These are phyloP conservation scores for Campopleginae sp. DNA, from an alignment of 2,888 invertebrate species.

Conservation along the genomic window DNA sequence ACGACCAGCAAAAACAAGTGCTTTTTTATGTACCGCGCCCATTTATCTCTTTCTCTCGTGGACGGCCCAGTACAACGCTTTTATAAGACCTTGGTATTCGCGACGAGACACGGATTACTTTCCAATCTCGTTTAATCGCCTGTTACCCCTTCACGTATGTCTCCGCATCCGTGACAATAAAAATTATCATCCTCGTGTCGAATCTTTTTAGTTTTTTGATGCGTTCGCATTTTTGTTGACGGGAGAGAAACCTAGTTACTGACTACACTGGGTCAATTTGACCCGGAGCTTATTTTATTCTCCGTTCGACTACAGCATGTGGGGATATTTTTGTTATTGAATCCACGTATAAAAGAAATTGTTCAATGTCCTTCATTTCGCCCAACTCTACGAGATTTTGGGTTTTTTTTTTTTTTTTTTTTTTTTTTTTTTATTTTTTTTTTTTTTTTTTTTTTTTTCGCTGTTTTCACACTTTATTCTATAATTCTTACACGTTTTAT, in stretches of 20 bases:
- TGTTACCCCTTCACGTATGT: constrained; percentile 39
- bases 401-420: no score
- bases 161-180: background rate
- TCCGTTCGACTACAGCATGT: no score
- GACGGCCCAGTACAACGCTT: constrained; percentile 8
- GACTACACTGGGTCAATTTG: background rate
- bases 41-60: background rate
- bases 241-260: no score
- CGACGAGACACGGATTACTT: constrained; percentile 58
- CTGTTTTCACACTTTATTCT: constrained; percentile 64
- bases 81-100: constrained; percentile 60
- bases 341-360: no score
- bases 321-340: no score
- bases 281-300: background rate
- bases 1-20: constrained; percentile 32
- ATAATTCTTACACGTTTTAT: constrained; percentile 59
- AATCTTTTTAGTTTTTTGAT: background rate
- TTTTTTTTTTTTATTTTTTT: no score
- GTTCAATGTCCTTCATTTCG: no score
- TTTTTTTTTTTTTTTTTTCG: constrained; percentile 67
- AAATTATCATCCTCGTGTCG: background rate
- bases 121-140: constrained; percentile 54
- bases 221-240: no score
- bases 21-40: constrained; percentile 11
- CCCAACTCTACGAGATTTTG: no score